These are phyloP conservation scores for Netelia inedita DNA, from an alignment of 2,888 invertebrate species.

Conservation along the genomic window DNA sequence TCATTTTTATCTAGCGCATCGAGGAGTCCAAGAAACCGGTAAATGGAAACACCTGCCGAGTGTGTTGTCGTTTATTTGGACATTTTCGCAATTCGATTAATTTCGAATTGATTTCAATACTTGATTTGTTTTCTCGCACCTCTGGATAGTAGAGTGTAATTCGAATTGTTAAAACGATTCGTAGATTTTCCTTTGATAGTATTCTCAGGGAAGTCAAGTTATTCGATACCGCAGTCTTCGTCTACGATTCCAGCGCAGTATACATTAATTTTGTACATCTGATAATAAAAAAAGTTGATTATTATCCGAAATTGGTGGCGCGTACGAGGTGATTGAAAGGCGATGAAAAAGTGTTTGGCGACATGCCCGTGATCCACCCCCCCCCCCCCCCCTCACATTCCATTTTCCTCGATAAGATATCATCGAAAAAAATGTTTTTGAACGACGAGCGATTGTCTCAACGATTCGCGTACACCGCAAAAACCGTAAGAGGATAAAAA, in stretches of 20 bases:
- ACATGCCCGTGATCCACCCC: background rate
- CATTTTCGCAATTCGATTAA: background rate
- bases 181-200: constrained; percentile 58
- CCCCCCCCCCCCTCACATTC: background rate
- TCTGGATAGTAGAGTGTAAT: constrained; percentile 48
- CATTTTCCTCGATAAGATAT: background rate
- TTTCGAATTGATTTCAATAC: background rate
- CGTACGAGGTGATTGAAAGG: background rate
- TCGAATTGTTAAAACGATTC: constrained; percentile 23
- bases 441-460: constrained; percentile 17
- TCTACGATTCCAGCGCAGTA: constrained; percentile 67
- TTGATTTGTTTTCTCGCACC: constrained; percentile 26
- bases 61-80: background rate
- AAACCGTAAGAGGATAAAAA: constrained; percentile 4
- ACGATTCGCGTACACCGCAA: background rate
- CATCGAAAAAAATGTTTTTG: background rate
- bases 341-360: background rate
- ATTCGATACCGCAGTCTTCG: constrained; percentile 61
- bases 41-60: background rate
- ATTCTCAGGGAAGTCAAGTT: constrained; percentile 66
- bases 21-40: constrained; percentile 33
- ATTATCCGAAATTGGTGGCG: constrained; percentile 37
- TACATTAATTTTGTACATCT: constrained; percentile 70
- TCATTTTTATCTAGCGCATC: constrained; percentile 26
- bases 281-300: constrained; percentile 63